These are phyloP conservation scores for Palloptera scutellata DNA, from an alignment of 2,888 invertebrate species.

Conservation along the genomic window DNA sequence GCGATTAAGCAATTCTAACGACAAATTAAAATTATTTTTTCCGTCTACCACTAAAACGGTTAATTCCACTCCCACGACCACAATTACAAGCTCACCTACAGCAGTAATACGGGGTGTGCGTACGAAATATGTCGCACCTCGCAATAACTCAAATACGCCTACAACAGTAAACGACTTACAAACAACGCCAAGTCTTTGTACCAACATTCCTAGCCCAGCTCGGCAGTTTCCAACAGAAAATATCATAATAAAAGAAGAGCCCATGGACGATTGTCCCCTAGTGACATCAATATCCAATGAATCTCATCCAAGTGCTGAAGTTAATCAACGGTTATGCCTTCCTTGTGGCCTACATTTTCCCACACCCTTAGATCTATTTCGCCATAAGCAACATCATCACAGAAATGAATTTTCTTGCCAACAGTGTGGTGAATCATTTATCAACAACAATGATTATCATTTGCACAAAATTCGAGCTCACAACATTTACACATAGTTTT, in stretches of 20 bases:
- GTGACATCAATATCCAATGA: constrained; percentile 6
- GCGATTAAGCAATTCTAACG: constrained; percentile 12
- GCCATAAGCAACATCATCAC: constrained; percentile 45
- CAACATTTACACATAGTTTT: constrained; percentile 24
- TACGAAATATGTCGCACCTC: constrained; percentile 40
- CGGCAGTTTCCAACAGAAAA: background rate
- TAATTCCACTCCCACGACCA: too few relatives aligned
- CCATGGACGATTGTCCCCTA: constrained; percentile 13
- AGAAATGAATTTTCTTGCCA: constrained; percentile 43
- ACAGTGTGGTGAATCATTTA: constrained; percentile 42
- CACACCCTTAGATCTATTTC: constrained; percentile 43
- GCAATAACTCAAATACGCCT: constrained; percentile 13
- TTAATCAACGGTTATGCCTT: too few relatives aligned
- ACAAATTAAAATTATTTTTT: background rate
- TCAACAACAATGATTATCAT: constrained; percentile 44
- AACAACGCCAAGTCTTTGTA: background rate
- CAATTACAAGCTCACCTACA: too few relatives aligned
- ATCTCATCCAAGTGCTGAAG: too few relatives aligned
- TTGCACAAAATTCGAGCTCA: constrained; percentile 45
- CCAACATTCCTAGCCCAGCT: background rate
- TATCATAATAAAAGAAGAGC: constrained; percentile 30
- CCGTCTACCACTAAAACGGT: background rate
- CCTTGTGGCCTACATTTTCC: constrained; percentile 43
- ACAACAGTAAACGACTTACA: constrained; percentile 23
- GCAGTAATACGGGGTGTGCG: constrained; percentile 34